A percentile compares a stretch with the other conserved stretches of the same genome.
Evolutionary conservation across 23 tunicate species (phyloP).

Genomic region (Ascidia mentula): DNA sequence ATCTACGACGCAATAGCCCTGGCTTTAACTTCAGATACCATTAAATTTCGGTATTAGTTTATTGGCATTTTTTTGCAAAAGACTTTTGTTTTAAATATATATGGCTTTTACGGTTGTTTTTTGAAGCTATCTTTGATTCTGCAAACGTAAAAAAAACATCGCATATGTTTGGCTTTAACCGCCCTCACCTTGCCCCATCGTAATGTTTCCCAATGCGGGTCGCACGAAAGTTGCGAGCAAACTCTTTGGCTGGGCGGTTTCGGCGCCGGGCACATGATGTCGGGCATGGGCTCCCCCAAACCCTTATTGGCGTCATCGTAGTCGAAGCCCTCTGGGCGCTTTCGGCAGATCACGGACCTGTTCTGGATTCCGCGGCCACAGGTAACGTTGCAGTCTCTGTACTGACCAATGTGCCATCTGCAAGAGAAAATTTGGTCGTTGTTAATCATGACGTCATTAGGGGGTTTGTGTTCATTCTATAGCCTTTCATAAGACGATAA

Average conservation of each 20-base stretch:
- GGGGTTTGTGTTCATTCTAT: no score
- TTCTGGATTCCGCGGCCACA: conserved; percentile 73
- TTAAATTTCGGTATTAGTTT: no score
- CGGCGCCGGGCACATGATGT: conserved; percentile 84
- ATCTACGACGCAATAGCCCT: no score
- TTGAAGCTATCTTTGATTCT: no score
- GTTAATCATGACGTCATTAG: not conserved
- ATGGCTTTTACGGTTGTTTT: no score
- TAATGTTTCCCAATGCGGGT: conserved; percentile 57
- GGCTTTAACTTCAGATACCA: no score
- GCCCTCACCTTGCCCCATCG: conserved; percentile 49
- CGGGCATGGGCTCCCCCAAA: conserved; percentile 34
- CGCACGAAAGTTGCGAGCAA: conserved; percentile 51
- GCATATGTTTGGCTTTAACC: not conserved
- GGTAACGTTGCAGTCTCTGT: conserved; percentile 51
- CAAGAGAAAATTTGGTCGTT: not conserved
- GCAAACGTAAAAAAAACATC: not conserved
- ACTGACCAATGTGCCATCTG: conserved; percentile 78
- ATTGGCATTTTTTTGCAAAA: no score
- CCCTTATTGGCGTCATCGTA: not conserved
- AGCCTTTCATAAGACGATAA: no score
- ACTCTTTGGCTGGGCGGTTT: conserved; percentile 42
- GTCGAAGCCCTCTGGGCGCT: conserved; percentile 58
- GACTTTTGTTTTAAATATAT: not conserved
- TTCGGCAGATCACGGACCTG: conserved; percentile 64